A percentile compares a stretch with the other conserved stretches of the same genome.
These are phyloP conservation scores for Margarornis squamiger DNA, from an alignment of 2,797 vertebrate species.

Conservation along the genomic window DNA sequence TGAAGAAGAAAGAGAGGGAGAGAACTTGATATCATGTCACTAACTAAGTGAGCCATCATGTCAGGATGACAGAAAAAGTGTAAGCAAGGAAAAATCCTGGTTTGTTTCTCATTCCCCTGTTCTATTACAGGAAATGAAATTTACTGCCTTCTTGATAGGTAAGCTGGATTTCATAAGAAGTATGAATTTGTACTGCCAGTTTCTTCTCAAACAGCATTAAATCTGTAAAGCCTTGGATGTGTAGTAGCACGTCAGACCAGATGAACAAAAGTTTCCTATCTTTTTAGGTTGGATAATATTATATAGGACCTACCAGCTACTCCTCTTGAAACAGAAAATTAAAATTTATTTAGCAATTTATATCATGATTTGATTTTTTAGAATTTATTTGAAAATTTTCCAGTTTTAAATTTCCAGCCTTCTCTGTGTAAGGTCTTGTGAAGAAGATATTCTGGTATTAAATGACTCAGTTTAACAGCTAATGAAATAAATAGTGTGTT, in stretches of 20 bases:
- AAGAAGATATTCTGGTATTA: not conserved
- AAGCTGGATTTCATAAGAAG: not conserved
- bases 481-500: not conserved
- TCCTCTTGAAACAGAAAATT: not conserved
- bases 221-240: not conserved
- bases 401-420: not conserved
- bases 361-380: not conserved
- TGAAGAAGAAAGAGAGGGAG: not conserved
- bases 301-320: not conserved
- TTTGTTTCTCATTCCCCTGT: not conserved
- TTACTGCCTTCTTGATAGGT: not conserved
- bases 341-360: not conserved
- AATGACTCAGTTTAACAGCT: not conserved
- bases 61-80: not conserved
- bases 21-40: not conserved
- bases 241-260: not conserved
- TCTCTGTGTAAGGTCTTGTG: not conserved
- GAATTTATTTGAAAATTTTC: not conserved
- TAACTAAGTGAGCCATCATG: not conserved
- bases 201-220: not conserved
- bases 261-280: not conserved
- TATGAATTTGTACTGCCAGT: not conserved
- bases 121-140: not conserved
- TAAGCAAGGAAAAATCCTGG: not conserved
- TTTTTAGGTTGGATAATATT: not conserved